Evolutionary conservation across 2,113 vertebrate genomes (phyloP).

Genomic region (Neolamprologus sp.): DNA sequence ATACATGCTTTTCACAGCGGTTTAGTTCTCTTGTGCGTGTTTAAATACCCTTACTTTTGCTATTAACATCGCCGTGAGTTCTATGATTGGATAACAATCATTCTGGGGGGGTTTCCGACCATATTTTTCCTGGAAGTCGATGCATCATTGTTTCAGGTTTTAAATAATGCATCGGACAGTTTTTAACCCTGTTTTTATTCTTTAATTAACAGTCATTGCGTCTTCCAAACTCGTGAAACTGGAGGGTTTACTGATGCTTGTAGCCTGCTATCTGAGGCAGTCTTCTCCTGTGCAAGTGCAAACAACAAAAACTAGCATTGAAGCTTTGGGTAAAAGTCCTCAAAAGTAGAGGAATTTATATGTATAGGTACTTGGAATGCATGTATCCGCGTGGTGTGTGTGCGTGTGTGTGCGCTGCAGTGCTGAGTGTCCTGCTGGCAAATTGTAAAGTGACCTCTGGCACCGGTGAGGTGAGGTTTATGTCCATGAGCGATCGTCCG

Average conservation of each 20-base stretch:
- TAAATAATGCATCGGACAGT: neutral
- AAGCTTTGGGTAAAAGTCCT: neutral
- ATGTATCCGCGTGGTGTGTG: neutral
- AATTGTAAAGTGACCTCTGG: constrained; percentile 13
- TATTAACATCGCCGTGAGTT: neutral
- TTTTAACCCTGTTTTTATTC: neutral
- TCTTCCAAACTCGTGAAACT: neutral
- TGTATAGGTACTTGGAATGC: neutral
- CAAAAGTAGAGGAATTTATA: constrained; percentile 9
- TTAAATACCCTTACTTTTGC: neutral
- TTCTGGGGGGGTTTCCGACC: accelerated
- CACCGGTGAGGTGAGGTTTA: constrained; percentile 28
- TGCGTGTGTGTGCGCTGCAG: neutral
- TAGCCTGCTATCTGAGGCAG: neutral
- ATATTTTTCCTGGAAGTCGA: neutral
- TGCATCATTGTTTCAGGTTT: neutral
- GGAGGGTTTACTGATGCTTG: neutral
- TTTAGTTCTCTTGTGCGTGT: neutral
- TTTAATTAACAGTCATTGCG: neutral
- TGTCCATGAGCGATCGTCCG: constrained; percentile 25
- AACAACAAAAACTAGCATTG: neutral
- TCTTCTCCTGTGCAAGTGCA: neutral
- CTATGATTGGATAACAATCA: neutral
- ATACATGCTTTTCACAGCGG: neutral
- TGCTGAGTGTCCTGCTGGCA: constrained; percentile 11